Evolutionary conservation across 1,140 invertebrate genomes (phyloP).

Genomic region (Drosophila kurseongensis): DNA sequence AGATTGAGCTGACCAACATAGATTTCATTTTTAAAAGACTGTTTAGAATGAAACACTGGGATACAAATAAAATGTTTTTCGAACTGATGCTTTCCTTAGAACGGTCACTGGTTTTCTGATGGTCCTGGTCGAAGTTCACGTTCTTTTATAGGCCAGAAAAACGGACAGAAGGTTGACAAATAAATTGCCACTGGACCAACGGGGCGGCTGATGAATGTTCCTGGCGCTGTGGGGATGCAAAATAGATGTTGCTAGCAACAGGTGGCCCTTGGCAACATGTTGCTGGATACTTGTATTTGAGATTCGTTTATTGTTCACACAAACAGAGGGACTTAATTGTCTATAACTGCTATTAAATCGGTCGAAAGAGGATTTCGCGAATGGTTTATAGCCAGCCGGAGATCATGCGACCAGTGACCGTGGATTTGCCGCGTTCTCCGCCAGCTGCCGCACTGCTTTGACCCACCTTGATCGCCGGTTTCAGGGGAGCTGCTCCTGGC

Average conservation of each 20-base stretch:
- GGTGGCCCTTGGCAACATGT: slow-evolving; percentile 53
- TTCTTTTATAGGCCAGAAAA: slow-evolving; percentile 73
- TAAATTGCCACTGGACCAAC: slow-evolving; percentile 27
- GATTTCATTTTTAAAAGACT: slow-evolving; percentile 61
- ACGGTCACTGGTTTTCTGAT: slow-evolving; percentile 59
- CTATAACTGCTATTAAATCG: slow-evolving; percentile 5
- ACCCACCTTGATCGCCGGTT: slow-evolving; percentile 78
- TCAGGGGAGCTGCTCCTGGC: slow-evolving; percentile 55
- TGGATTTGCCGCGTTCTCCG: slow-evolving; percentile 81
- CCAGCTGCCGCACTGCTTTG: slow-evolving; percentile 81
- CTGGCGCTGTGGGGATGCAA: slow-evolving; percentile 18
- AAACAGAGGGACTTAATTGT: slow-evolving; percentile 14
- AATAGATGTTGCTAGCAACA: slow-evolving; percentile 51
- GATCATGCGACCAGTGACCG: slow-evolving; percentile 83
- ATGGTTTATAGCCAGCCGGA: slow-evolving; percentile 73
- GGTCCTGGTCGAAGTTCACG: slow-evolving; percentile 37
- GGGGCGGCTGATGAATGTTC: slow-evolving; percentile 34
- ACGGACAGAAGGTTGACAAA: slow-evolving; percentile 18
- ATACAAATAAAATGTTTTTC: background rate
- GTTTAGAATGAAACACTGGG: background rate
- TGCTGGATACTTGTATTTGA: slow-evolving; percentile 14
- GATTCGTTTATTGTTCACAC: slow-evolving; percentile 51
- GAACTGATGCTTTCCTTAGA: slow-evolving; percentile 42
- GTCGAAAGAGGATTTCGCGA: background rate
- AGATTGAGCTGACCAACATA: slow-evolving; percentile 46